Evolutionary conservation across 1,140 invertebrate species (phyloP), one percentile per base, ranked within the genome.

Genomic region (Musca domestica): DNA sequence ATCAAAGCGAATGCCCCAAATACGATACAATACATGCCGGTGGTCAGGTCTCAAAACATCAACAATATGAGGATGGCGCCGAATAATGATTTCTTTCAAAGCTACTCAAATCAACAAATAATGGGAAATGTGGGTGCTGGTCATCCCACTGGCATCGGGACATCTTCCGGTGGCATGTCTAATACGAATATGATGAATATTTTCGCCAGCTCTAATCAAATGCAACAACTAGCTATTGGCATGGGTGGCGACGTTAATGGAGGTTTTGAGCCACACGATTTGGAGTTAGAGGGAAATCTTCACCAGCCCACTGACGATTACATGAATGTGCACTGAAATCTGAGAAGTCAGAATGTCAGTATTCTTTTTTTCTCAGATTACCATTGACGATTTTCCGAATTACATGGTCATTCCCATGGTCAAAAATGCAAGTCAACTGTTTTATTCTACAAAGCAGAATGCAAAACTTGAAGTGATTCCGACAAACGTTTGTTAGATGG

Each of bases 21-120:
- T 82, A 98, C 96, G 14, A 98, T 98, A 76, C 96, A 98, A 84
- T 98, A 98, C 86, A 88, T 98, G 77, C 96, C 96, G 22, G 94
- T 95, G 46, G 19, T 66, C n/a, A 87, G 94, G 83, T 90, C 92
- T 10, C 93, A 93, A 75, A 90, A 71, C 83, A 85, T 41, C 5
- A 87, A 46, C 82, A 85, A 71, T 85, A 86, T 63, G 86, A 85
- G 92, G 64, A 90, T 90, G n/a, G 92, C 93, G 1, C 94, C 95
- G 6, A 95, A 93, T 78, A 83, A 97, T 54, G 95, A 98, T 69
- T 97, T 97, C 82, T 85, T 98, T 69, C 94, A 95, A 74, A 87
- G 94, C 61, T 95, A 93, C 75, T 89, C 93, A 10, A 93, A 92
- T 80, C 91, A 92, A 0, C 76, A 80, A 64, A 5, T 41, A 12